phyloP scores from a whole-genome alignment of 2,113 vertebrate genomes.

The Syngnathus floridae region DNA sequence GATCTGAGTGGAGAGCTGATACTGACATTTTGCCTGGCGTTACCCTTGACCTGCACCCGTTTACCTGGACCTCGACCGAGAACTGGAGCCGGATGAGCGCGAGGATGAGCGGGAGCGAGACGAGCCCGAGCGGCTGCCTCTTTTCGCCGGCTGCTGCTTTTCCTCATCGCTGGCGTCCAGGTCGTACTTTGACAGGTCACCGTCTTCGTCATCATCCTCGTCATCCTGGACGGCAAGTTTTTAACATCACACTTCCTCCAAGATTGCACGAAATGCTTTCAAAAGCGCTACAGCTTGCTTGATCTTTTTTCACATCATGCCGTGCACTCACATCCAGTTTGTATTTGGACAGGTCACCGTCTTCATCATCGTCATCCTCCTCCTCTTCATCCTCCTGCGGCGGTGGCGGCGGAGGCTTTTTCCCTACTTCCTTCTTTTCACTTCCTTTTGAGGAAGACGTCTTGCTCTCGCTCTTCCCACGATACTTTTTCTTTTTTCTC shows the following conservation, averaged over 20 bases:
- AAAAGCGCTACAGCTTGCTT: background rate
- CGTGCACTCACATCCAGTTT: conserved; percentile 82
- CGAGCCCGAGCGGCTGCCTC: conserved; percentile 85
- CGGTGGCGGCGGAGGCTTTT: conserved; percentile 28
- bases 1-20: conserved; percentile 82
- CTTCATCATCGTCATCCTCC: conserved; percentile 87
- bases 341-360: conserved; percentile 96
- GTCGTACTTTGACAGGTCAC: conserved; percentile 94
- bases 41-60: conserved; percentile 99
- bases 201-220: conserved; percentile 76
- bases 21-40: conserved; percentile 99
- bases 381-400: conserved; percentile 40
- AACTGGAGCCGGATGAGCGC: conserved; percentile 85
- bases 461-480: conserved; percentile 77
- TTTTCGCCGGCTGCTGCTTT: conserved; percentile 67
- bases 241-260: background rate
- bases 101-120: conserved; percentile 82
- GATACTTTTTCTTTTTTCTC: conserved; percentile 96
- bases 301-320: background rate
- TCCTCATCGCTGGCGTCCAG: conserved; percentile 86
- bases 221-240: conserved; percentile 74
- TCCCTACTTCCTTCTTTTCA: conserved; percentile 79
- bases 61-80: conserved; percentile 99
- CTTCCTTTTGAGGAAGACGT: conserved; percentile 78
- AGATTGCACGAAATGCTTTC: background rate